Conservation (phyloP, 2,797 vertebrate species). For the Dicrostonyx torquatus region DNA sequence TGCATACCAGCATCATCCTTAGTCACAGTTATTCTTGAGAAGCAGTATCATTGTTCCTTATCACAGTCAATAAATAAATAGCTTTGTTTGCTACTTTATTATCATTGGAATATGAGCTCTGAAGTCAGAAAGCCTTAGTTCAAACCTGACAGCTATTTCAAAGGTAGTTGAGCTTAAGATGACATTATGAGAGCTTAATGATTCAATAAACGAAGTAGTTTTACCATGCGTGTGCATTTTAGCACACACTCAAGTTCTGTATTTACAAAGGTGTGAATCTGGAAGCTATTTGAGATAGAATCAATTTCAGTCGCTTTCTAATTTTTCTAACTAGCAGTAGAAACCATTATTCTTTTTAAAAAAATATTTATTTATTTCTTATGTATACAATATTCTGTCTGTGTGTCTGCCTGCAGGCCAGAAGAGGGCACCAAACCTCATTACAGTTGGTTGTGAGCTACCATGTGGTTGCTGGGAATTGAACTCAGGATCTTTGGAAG, state of each 20-base stretch:
- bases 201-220: background rate
- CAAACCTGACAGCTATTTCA: background rate
- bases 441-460: too few species aligned
- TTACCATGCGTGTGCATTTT: background rate
- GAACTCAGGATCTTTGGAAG: too few species aligned
- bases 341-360: background rate
- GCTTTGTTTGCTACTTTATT: background rate
- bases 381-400: too few species aligned
- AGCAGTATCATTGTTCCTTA: background rate
- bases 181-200: too few species aligned
- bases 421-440: too few species aligned
- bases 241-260: background rate
- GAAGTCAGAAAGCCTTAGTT: background rate
- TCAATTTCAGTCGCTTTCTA: background rate
- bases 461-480: too few species aligned
- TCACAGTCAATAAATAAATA: background rate
- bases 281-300: background rate
- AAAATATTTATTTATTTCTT: too few species aligned
- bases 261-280: background rate
- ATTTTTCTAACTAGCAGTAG: background rate
- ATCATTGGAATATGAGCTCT: background rate
- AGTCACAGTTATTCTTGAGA: background rate
- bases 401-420: too few species aligned
- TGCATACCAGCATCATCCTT: background rate
- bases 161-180: background rate